Evolutionary conservation across 2,797 vertebrate species (phyloP).

Genomic region (Monodelphis domestica): DNA sequence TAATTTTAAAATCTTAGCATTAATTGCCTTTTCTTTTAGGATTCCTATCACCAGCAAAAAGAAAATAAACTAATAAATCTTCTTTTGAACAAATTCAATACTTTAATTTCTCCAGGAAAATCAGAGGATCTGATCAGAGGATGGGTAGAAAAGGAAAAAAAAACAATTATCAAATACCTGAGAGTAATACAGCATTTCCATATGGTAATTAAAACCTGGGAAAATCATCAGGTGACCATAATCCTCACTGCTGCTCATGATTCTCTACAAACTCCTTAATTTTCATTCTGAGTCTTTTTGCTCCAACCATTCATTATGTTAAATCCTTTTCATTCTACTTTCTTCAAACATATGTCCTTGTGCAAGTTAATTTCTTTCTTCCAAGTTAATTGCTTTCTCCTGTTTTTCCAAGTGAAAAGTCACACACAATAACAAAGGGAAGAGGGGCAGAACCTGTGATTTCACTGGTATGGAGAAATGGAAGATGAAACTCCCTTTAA

Average conservation of each 20-base stretch:
- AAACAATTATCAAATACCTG: not conserved
- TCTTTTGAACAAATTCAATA: not conserved
- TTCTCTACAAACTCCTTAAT: not conserved
- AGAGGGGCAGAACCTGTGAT: not conserved
- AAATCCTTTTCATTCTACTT: constrained; percentile 22
- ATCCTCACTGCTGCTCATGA: not conserved
- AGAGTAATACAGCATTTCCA: not conserved
- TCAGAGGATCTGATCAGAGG: not conserved
- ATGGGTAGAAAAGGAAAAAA: not conserved
- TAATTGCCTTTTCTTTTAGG: not conserved
- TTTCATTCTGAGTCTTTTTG: not conserved
- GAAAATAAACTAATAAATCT: not conserved
- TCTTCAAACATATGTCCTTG: constrained; percentile 31
- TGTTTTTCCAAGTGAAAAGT: not conserved
- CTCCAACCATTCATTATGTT: constrained; percentile 17
- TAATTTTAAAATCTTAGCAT: not conserved
- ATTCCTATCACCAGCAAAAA: not conserved
- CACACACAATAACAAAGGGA: not conserved
- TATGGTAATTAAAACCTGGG: constrained; percentile 4
- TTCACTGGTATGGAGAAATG: not conserved
- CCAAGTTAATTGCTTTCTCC: not conserved
- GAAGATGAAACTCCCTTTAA: not conserved
- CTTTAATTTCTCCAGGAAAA: not conserved
- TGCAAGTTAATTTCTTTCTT: constrained; percentile 36
- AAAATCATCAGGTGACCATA: constrained; percentile 4